Evolutionary conservation across 1,140 invertebrate species (phyloP).

Genomic region (Oedothorax gibbosus): DNA sequence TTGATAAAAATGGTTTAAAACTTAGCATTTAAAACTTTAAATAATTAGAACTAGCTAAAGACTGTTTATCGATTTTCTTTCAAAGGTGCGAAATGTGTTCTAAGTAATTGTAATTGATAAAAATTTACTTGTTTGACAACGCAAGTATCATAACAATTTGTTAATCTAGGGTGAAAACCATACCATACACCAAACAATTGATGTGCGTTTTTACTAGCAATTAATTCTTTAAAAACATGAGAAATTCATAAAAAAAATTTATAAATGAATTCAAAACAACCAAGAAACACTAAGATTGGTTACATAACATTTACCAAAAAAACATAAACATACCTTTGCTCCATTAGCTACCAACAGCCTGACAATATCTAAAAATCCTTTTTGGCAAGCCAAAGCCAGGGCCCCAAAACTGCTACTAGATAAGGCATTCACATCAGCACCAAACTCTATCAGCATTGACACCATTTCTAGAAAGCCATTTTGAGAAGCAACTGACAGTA

Average conservation of each 20-base stretch:
- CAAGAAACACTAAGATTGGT: neutral
- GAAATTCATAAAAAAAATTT: no score
- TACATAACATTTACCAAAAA: neutral
- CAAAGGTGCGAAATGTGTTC: neutral
- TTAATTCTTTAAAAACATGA: no score
- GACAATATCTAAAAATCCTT: conserved; percentile 66
- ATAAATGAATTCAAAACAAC: no score
- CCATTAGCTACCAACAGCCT: conserved; percentile 67
- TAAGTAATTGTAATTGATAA: neutral
- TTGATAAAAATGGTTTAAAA: no score
- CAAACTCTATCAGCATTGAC: conserved; percentile 88
- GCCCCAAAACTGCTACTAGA: conserved; percentile 90
- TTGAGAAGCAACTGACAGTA: conserved; percentile 88
- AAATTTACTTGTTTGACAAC: neutral
- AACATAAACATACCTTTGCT: conserved; percentile 66
- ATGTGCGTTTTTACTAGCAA: no score
- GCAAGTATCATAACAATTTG: neutral
- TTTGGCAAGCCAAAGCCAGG: conserved; percentile 81
- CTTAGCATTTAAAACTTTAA: no score
- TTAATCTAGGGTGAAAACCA: neutral
- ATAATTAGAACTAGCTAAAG: no score
- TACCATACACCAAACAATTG: neutral
- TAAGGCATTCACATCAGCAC: conserved; percentile 87
- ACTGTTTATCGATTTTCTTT: no score
- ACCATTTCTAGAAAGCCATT: conserved; percentile 91